These are phyloP conservation scores for Trypoxylon attenuatum DNA, from an alignment of 2,888 invertebrate species.

Conservation along the genomic window DNA sequence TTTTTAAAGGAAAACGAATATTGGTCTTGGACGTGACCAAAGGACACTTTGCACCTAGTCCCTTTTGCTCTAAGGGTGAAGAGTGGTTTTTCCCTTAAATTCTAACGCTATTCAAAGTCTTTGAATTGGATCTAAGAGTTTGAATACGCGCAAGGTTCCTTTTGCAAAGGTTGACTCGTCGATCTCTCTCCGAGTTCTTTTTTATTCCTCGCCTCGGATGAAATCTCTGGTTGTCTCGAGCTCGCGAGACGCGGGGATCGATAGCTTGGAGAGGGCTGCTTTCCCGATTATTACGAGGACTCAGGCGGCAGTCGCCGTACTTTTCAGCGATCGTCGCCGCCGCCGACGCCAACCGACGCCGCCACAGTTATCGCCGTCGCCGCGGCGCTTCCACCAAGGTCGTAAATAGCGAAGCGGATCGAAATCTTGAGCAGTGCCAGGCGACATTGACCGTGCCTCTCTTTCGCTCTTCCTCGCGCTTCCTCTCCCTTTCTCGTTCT, in stretches of 20 bases:
- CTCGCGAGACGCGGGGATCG: neutral
- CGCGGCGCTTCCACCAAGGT: slow-evolving; percentile 5
- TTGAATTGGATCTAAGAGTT: too few relatives aligned
- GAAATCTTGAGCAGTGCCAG: neutral
- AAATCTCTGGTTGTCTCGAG: too few relatives aligned
- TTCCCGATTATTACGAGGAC: neutral
- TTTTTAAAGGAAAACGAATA: too few relatives aligned
- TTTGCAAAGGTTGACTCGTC: too few relatives aligned
- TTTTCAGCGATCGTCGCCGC: neutral
- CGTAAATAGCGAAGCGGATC: neutral
- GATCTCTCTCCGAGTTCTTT: too few relatives aligned
- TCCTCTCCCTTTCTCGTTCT: neutral
- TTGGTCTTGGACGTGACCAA: too few relatives aligned
- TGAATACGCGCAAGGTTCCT: too few relatives aligned
- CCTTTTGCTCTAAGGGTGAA: too few relatives aligned
- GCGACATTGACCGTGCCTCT: neutral
- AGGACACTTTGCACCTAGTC: too few relatives aligned
- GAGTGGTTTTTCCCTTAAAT: too few relatives aligned
- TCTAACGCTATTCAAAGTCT: too few relatives aligned
- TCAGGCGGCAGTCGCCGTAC: neutral
- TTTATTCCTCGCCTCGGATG: too few relatives aligned
- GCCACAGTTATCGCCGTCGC: neutral
- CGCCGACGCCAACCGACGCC: neutral
- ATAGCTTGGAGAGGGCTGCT: neutral
- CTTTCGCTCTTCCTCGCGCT: neutral